Percentiles rank a stretch among this genome's conserved stretches.
phyloP scores from a whole-genome alignment of 2,797 vertebrate species.

The Sylvilagus floridanus region DNA sequence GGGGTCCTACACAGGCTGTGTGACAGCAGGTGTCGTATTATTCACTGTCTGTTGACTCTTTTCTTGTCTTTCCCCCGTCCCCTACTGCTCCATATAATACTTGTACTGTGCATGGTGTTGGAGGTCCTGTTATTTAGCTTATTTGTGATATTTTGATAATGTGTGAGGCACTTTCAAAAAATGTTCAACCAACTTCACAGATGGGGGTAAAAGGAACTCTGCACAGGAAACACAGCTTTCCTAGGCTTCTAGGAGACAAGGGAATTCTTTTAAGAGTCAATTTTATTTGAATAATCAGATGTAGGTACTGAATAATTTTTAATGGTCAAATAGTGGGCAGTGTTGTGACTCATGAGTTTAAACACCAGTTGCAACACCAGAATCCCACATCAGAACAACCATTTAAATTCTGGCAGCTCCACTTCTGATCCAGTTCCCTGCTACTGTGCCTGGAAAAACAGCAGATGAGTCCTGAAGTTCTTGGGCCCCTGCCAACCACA shows the following conservation, averaged over 20 bases:
- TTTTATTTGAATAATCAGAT: not conserved
- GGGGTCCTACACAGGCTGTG: conserved; percentile 73
- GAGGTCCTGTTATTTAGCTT: conserved; percentile 62
- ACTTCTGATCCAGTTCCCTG: no score
- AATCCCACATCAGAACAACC: no score
- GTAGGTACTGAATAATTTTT: not conserved
- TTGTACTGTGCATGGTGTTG: conserved; percentile 22
- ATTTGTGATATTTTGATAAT: conserved; percentile 71
- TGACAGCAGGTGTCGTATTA: conserved; percentile 84
- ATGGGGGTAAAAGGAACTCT: not conserved
- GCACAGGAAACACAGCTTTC: not conserved
- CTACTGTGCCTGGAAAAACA: no score
- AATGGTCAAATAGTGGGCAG: not conserved
- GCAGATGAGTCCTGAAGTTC: no score
- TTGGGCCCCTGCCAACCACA: no score
- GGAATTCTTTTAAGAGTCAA: not conserved
- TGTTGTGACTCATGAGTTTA: no score
- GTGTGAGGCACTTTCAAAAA: conserved; percentile 54
- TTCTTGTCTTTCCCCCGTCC: conserved; percentile 65
- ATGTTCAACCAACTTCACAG: conserved; percentile 45
- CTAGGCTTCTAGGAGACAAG: not conserved
- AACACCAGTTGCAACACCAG: no score
- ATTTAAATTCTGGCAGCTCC: no score
- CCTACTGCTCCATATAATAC: conserved; percentile 69
- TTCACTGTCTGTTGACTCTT: conserved; percentile 84